phyloP scores from a whole-genome alignment of 2,797 vertebrate species.

The Gymnopithys bicolor region DNA sequence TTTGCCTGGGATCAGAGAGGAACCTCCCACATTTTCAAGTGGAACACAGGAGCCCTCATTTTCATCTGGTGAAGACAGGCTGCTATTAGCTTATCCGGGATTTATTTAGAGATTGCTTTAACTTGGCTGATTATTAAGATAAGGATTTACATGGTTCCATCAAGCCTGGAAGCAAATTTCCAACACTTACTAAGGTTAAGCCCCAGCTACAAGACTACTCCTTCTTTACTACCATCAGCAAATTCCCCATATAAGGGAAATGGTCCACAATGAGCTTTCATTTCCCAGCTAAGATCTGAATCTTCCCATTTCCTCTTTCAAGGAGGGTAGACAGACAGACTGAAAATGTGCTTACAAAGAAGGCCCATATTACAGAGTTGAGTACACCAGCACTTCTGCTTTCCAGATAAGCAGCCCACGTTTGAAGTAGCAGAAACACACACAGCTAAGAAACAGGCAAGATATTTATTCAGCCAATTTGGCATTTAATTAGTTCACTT shows the following conservation, averaged over 20 bases:
- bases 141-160: slow-evolving; percentile 20
- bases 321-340: not conserved
- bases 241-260: not conserved
- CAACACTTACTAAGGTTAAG: not conserved
- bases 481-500: not conserved
- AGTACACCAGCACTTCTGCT: not conserved
- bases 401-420: not conserved
- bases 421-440: not conserved
- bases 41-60: not conserved
- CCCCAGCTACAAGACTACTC: not conserved
- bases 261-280: not conserved
- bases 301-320: not conserved
- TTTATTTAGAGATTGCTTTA: slow-evolving; percentile 41
- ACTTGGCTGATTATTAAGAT: slow-evolving; percentile 29
- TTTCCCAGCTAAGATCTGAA: not conserved
- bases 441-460: not conserved
- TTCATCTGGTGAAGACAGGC: not conserved
- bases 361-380: not conserved
- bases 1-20: not conserved
- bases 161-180: slow-evolving; percentile 36
- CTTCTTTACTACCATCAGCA: not conserved
- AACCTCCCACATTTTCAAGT: not conserved
- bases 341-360: not conserved
- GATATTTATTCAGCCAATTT: not conserved
- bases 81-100: not conserved